Conservation (phyloP, 1,140 invertebrate species). For the Lamellibrachia luymesi region DNA sequence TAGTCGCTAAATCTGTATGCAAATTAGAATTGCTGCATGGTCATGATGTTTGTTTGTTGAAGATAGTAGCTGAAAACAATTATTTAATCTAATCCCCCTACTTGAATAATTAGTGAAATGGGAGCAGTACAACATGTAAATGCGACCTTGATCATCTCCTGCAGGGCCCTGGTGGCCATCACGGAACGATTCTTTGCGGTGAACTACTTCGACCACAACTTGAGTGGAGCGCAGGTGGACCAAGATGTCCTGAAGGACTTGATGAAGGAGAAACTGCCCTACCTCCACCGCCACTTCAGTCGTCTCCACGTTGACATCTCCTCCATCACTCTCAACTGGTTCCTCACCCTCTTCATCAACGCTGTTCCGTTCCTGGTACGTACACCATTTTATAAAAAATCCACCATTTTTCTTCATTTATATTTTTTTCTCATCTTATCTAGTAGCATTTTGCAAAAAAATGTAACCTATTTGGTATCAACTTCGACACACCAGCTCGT, state of each 20-base stretch:
- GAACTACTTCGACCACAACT: conserved; percentile 60
- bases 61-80: neutral
- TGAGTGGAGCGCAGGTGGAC: conserved; percentile 62
- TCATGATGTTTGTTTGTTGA: neutral
- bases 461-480: no score
- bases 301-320: conserved; percentile 60
- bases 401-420: no score
- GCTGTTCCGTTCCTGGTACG: conserved; percentile 60
- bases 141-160: neutral
- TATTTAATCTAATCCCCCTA: neutral
- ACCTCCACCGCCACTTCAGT: conserved; percentile 56
- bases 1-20: no score
- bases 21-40: neutral
- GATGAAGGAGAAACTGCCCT: conserved; percentile 56
- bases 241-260: conserved; percentile 60
- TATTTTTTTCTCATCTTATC: no score
- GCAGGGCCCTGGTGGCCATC: conserved; percentile 58
- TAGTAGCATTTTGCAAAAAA: no score
- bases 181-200: conserved; percentile 59
- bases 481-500: no score
- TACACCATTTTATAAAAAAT: neutral
- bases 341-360: conserved; percentile 62
- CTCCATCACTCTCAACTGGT: conserved; percentile 63
- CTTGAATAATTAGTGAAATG: no score
- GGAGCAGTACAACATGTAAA: neutral